Conservation (phyloP, 2,888 invertebrate species). For the Apodemia zela region DNA sequence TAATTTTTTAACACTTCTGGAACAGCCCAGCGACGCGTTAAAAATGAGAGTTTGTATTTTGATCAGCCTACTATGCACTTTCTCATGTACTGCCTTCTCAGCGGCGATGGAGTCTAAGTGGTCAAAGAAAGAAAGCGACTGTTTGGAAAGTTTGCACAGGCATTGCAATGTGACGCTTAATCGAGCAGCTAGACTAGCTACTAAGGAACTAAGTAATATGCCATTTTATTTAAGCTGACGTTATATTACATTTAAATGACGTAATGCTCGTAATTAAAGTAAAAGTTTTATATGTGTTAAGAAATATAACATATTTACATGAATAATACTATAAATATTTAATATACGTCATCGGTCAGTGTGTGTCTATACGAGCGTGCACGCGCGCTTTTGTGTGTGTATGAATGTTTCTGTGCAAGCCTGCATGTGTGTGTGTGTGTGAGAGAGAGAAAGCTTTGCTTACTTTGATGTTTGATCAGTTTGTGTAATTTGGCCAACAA, state of each 20-base stretch:
- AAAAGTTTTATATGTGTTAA: too few relatives aligned
- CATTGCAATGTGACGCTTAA: constrained; percentile 83
- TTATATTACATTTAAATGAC: not conserved
- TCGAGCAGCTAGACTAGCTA: constrained; percentile 78
- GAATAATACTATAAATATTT: too few relatives aligned
- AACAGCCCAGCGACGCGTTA: constrained; percentile 78
- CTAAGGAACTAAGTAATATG: constrained; percentile 73
- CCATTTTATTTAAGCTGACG: constrained; percentile 31
- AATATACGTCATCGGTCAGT: too few relatives aligned
- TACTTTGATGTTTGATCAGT: too few relatives aligned
- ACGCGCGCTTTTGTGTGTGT: too few relatives aligned
- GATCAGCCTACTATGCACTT: constrained; percentile 84
- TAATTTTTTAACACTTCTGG: constrained; percentile 78
- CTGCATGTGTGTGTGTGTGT: too few relatives aligned
- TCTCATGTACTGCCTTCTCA: constrained; percentile 83
- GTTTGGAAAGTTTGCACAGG: constrained; percentile 80
- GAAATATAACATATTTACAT: too few relatives aligned
- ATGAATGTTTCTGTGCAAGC: too few relatives aligned
- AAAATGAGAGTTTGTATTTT: constrained; percentile 85
- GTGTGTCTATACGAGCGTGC: too few relatives aligned
- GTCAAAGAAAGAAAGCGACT: constrained; percentile 80
- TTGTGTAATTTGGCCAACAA: too few relatives aligned
- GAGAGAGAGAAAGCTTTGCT: too few relatives aligned
- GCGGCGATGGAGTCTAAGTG: constrained; percentile 79
- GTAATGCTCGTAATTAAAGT: too few relatives aligned